Conservation (phyloP, 1,140 invertebrate genomes). For the Hyles euphorbiae region DNA sequence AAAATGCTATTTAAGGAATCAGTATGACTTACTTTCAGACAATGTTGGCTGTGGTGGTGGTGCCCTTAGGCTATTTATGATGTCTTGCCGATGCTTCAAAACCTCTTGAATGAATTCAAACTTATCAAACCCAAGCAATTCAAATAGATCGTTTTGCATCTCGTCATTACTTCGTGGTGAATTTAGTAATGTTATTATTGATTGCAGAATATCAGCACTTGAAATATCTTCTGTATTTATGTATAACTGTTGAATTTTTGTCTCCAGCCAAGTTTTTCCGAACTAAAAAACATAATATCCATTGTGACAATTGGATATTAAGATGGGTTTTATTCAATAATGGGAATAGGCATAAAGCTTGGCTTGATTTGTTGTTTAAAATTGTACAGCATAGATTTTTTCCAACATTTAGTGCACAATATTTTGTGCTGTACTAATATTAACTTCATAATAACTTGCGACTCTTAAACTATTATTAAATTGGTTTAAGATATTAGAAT, state of each 20-base stretch:
- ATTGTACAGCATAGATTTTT: too few species aligned
- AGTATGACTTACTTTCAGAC: constrained; percentile 46
- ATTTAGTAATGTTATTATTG: constrained; percentile 78
- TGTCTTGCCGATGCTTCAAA: constrained; percentile 81
- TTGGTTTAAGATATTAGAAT: neutral
- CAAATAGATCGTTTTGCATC: constrained; percentile 91
- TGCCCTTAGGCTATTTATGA: constrained; percentile 72
- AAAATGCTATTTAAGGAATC: too few species aligned
- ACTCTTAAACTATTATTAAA: too few species aligned
- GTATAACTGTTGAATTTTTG: constrained; percentile 76
- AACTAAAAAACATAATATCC: constrained; percentile 64
- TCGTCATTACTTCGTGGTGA: constrained; percentile 82
- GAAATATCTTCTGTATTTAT: constrained; percentile 65
- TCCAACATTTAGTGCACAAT: too few species aligned
- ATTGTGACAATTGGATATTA: too few species aligned
- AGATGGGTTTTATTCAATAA: too few species aligned
- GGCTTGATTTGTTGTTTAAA: too few species aligned
- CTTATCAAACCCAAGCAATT: constrained; percentile 90
- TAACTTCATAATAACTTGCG: too few species aligned
- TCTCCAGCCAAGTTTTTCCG: constrained; percentile 75
- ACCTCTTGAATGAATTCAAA: constrained; percentile 90
- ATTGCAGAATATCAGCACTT: constrained; percentile 77
- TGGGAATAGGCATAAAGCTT: too few species aligned
- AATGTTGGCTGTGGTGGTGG: constrained; percentile 46
- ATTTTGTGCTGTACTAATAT: too few species aligned